Evolutionary conservation across 2,797 vertebrate genomes (phyloP), one percentile per base, ranked within the genome.

Genomic region (Gymnopithys bicolor): DNA sequence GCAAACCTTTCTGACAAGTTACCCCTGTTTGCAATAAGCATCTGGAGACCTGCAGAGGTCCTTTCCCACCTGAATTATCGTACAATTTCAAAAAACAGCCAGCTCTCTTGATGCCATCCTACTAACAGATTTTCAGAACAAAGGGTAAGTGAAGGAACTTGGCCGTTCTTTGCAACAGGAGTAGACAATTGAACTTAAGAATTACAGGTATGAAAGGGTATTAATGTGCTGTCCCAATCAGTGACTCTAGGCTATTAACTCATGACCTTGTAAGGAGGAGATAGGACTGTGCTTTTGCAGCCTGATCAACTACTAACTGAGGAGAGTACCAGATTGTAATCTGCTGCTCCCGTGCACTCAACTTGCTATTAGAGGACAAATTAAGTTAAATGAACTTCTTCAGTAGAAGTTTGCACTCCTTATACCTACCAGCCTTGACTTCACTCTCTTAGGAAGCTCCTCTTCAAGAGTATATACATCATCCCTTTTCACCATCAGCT

Each of bases 401-500:
- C 13, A 55, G 63, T 28, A 62, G 52, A 89, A 32, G 35, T 56
- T n/a, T 73, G 35, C 49, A 76, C 24, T 18, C 52, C 1, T 3
- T 84, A 90, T 77, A 97, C 98, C 96, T 95, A 99, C 99, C 99
- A 99, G 97, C 59, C 99, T 98, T 43, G 99, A 98, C 93, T 99
- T 99, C 93, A 99, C 99, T 97, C 99, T 98, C 96, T 99, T 99
- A 83, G 99, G 99, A 92, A 99, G 98, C 96, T 99, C 98, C 95
- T 99, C 99, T 7, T 99, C 98, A n/a, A 99, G 97, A 55, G 98
- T 98, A 96, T 99, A 99, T n/a, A 99, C 98, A 28, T 99, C 99
- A 86, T 99, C 99, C 93, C 99, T 98, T 96, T 99, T 99, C 56
- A 98, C 98, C 66, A 98, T 98, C 78, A 99, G 97, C 95, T 99